Conservation (phyloP, 2,888 invertebrate species). For the Athetis lepigone region DNA sequence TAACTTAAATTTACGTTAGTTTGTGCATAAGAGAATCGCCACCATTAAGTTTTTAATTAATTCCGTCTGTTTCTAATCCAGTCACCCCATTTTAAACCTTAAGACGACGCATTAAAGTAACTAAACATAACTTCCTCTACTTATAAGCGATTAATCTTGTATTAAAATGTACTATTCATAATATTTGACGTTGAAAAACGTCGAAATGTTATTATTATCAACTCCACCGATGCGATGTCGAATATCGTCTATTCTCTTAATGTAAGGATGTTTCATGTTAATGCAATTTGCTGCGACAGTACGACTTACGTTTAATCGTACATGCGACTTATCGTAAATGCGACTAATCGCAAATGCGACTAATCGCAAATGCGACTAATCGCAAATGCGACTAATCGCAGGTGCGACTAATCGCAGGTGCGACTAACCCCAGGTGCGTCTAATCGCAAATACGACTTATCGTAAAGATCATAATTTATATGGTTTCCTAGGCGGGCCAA, state of each 20-base stretch:
- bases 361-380: not conserved
- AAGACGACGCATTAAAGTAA: not conserved
- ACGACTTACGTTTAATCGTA: not conserved
- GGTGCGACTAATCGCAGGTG: not conserved
- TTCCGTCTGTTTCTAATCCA: too few relatives aligned
- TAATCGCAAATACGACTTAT: too few relatives aligned
- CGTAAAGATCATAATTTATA: too few relatives aligned
- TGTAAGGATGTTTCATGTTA: conserved; percentile 22
- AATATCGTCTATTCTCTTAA: conserved; percentile 26
- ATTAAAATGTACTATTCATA: conserved; percentile 13
- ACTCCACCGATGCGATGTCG: conserved; percentile 43
- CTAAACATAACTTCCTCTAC: not conserved
- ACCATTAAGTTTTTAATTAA: too few relatives aligned
- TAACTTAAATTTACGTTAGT: too few relatives aligned
- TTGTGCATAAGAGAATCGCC: too few relatives aligned
- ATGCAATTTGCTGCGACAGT: conserved; percentile 24
- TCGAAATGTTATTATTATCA: conserved; percentile 11
- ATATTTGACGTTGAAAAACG: conserved; percentile 2
- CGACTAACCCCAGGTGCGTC: too few relatives aligned
- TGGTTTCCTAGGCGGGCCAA: too few relatives aligned
- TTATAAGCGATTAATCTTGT: conserved; percentile 33
- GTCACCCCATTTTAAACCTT: too few relatives aligned
- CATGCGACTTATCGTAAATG: not conserved
- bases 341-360: not conserved
- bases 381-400: not conserved